Conservation (phyloP, 1,140 invertebrate genomes). For the Trichonephila inaurata region DNA sequence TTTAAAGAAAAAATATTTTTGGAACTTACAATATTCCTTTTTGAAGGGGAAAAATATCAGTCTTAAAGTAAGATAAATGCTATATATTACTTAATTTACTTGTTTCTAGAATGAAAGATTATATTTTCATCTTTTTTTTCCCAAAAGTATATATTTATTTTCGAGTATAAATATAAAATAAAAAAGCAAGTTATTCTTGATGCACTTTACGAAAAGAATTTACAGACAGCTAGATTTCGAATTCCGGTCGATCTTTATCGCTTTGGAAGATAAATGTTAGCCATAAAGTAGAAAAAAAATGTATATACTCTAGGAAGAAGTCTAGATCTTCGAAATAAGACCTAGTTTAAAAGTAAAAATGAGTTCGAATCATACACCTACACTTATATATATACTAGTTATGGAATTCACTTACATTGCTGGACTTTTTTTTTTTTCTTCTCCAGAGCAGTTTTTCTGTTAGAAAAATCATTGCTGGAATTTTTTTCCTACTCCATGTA, state of each 20-base stretch:
- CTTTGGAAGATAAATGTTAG: constrained; percentile 13
- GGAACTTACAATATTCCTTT: too few species aligned
- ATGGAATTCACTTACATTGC: not conserved
- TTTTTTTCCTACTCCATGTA: not conserved
- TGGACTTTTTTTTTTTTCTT: not conserved
- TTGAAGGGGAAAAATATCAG: not conserved
- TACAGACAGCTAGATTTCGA: not conserved
- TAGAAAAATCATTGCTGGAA: not conserved
- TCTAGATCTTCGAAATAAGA: not conserved
- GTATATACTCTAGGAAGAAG: not conserved
- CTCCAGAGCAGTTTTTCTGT: not conserved
- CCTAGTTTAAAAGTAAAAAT: constrained; percentile 1
- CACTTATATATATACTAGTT: constrained; percentile 12
- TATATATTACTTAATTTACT: not conserved
- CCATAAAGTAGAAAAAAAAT: constrained; percentile 6
- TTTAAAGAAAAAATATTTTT: too few species aligned
- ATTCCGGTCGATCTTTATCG: not conserved
- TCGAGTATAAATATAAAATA: not conserved
- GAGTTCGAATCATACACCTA: not conserved
- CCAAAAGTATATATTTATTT: not conserved
- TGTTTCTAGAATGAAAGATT: not conserved
- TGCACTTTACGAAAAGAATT: not conserved
- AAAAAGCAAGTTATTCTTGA: not conserved
- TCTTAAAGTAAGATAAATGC: not conserved
- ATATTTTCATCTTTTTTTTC: not conserved